phyloP scores from a whole-genome alignment of 2,797 vertebrate species.

The Anableps anableps region DNA sequence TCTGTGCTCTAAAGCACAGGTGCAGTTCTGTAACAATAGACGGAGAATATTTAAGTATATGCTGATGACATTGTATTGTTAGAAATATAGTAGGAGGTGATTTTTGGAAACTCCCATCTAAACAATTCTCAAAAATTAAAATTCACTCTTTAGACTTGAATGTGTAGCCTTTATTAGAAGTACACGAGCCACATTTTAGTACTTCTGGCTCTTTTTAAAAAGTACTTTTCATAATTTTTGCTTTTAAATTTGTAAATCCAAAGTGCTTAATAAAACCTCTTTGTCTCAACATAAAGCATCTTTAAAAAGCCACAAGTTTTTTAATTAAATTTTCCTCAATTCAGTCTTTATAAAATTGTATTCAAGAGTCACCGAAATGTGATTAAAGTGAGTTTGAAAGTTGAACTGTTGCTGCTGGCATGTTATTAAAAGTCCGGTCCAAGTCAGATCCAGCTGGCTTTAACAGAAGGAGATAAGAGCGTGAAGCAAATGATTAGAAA shows the following conservation, averaged over 20 bases:
- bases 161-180: background rate
- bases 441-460: conserved; percentile 40
- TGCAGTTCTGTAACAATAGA: background rate
- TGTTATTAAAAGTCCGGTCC: background rate
- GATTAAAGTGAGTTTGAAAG: background rate
- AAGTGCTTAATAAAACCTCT: background rate
- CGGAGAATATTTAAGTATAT: background rate
- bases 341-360: background rate
- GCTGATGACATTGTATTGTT: background rate
- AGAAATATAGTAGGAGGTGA: background rate
- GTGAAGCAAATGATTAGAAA: conserved; percentile 31
- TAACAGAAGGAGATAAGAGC: conserved; percentile 29
- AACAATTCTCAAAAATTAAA: background rate
- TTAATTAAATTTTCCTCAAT: background rate
- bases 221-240: no score
- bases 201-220: no score
- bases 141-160: background rate
- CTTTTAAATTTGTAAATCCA: no score
- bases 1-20: background rate
- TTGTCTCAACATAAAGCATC: background rate
- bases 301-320: background rate
- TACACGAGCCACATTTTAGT: no score
- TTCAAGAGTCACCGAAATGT: background rate
- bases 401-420: background rate
- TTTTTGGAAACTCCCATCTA: background rate